Percentiles rank a stretch among this genome's conserved stretches.
These are phyloP conservation scores for Psilopsiagon aymara DNA, from an alignment of 2,113 vertebrate species.

Conservation along the genomic window DNA sequence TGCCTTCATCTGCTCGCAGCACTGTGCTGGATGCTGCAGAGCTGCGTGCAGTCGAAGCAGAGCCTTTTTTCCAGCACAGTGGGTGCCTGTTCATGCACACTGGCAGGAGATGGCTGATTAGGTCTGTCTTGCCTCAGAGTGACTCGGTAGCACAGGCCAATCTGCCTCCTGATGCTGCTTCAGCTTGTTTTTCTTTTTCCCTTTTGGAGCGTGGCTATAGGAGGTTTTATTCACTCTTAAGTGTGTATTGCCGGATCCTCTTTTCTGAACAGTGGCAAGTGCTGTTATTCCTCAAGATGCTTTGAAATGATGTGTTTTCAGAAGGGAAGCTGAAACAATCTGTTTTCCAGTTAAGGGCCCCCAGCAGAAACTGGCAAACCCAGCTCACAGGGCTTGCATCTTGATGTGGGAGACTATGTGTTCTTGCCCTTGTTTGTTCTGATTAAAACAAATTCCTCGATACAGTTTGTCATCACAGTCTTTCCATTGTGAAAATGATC, in stretches of 20 bases:
- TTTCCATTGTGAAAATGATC: neutral
- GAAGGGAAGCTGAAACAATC: neutral
- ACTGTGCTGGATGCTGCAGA: neutral
- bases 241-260: neutral
- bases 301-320: neutral
- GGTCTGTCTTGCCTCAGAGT: conserved; percentile 39
- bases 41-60: neutral
- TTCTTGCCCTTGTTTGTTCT: neutral
- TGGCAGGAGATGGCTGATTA: conserved; percentile 40
- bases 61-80: conserved; percentile 47
- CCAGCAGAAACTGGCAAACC: neutral
- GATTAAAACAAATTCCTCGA: neutral
- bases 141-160: neutral
- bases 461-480: neutral
- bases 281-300: neutral
- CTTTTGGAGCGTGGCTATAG: neutral
- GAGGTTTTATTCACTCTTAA: conserved; percentile 1
- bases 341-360: neutral
- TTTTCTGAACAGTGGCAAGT: neutral
- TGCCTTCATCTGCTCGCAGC: neutral
- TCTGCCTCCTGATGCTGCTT: conserved; percentile 48
- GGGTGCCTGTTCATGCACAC: conserved; percentile 59
- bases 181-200: neutral
- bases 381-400: neutral
- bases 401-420: accelerated